Evolutionary conservation across 92 coral and sea anemone genomes (phyloP).

Genomic region (Siderastrea siderea): DNA sequence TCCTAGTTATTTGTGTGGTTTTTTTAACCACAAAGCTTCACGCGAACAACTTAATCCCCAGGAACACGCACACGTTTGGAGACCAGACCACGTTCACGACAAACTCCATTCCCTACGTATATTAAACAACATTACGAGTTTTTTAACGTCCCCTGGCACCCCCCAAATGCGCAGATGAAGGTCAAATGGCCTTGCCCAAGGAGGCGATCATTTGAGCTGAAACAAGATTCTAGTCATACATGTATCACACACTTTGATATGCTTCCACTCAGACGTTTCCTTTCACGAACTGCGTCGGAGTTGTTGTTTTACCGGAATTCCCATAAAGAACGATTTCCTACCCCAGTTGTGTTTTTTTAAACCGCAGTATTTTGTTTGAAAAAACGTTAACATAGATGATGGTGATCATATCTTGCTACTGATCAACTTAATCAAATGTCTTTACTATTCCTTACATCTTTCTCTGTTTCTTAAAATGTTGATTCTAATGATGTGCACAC

Average conservation of each 20-base stretch:
- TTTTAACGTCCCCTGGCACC: no score
- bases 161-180: no score
- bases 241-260: not conserved
- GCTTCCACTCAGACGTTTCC: not conserved
- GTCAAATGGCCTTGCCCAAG: no score
- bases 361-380: not conserved
- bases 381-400: not conserved
- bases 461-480: not conserved
- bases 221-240: not conserved
- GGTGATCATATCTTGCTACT: slow-evolving; percentile 3
- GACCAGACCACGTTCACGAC: no score
- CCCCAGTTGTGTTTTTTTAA: not conserved
- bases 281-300: not conserved
- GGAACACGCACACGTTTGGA: no score
- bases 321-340: not conserved
- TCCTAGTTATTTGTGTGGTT: no score
- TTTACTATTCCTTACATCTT: not conserved
- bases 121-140: no score
- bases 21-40: no score
- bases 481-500: not conserved
- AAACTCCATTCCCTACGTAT: no score
- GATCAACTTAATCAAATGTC: not conserved
- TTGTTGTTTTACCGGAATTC: not conserved
- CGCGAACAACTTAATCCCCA: no score
- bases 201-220: no score